Percentiles rank a stretch among this genome's conserved stretches.
Evolutionary conservation across 1,140 invertebrate genomes (phyloP).

Genomic region (Mylabris phalerata): DNA sequence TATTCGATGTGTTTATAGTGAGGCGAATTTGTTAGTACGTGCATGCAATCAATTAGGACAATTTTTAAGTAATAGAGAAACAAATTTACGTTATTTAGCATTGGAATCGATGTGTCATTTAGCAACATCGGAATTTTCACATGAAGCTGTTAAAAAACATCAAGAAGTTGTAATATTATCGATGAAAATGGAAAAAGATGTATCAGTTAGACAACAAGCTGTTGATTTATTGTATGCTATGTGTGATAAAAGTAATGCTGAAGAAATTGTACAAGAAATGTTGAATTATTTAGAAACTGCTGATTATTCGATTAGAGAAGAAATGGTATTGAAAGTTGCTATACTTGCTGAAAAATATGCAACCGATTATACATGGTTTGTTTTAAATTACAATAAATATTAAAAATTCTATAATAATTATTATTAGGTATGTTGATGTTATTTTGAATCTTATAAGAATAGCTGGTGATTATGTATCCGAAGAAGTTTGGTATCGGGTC

Average conservation of each 20-base stretch:
- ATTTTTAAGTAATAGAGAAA: conserved; percentile 97
- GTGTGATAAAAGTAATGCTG: conserved; percentile 99
- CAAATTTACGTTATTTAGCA: conserved; percentile 95
- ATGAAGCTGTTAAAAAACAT: conserved; percentile 99
- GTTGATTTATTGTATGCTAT: conserved; percentile 99
- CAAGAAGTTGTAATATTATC: conserved; percentile 99
- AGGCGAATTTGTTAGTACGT: conserved; percentile 92
- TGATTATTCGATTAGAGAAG: conserved; percentile 99
- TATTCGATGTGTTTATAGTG: conserved; percentile 50
- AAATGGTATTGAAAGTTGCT: conserved; percentile 99
- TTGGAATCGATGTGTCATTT: conserved; percentile 99
- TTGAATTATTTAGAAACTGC: conserved; percentile 97
- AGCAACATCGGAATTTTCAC: conserved; percentile 98
- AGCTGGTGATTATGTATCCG: conserved; percentile 97
- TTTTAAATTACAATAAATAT: conserved; percentile 10
- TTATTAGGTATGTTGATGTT: conserved; percentile 87
- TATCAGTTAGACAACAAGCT: conserved; percentile 95
- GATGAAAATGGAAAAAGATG: conserved; percentile 99
- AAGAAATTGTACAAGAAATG: conserved; percentile 99
- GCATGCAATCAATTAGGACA: conserved; percentile 99
- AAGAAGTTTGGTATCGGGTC: conserved; percentile 98
- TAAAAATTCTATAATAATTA: not conserved
- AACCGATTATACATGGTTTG: conserved; percentile 96
- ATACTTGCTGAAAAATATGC: conserved; percentile 99
- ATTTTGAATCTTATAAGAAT: conserved; percentile 99